Percentiles rank a stretch among this genome's conserved stretches.
These are phyloP conservation scores for Casuarius casuarius DNA, from an alignment of 2,113 vertebrate genomes.

Conservation along the genomic window DNA sequence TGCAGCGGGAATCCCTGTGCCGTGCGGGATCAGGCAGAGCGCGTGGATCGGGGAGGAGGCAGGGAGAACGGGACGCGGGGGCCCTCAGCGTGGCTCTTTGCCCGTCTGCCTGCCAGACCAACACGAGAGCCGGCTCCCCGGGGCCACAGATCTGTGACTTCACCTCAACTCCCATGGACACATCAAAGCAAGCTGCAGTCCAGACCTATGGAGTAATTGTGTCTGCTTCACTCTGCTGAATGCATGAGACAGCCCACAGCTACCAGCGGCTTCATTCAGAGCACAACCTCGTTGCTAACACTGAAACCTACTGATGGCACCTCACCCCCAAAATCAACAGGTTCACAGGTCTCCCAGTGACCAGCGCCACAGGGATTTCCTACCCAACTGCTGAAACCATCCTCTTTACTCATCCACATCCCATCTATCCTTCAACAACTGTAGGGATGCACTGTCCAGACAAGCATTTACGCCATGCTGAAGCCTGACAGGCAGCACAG, in stretches of 20 bases:
- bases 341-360: no score
- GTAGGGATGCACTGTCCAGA: neutral
- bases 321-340: neutral
- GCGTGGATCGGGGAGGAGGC: neutral
- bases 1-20: neutral
- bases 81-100: fast-evolving
- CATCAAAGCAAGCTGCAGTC: neutral
- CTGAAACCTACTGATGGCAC: neutral
- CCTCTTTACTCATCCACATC: no score
- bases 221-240: neutral
- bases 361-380: neutral
- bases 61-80: fast-evolving
- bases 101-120: neutral
- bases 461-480: neutral
- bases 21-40: neutral
- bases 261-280: neutral
- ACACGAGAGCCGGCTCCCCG: neutral
- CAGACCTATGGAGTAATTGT: neutral
- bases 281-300: neutral
- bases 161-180: neutral
- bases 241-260: neutral
- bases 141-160: neutral
- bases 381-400: neutral
- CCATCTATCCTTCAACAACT: neutral
- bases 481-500: neutral